Conservation (phyloP, 2,113 vertebrate genomes). For the Burhinus bistriatus region DNA sequence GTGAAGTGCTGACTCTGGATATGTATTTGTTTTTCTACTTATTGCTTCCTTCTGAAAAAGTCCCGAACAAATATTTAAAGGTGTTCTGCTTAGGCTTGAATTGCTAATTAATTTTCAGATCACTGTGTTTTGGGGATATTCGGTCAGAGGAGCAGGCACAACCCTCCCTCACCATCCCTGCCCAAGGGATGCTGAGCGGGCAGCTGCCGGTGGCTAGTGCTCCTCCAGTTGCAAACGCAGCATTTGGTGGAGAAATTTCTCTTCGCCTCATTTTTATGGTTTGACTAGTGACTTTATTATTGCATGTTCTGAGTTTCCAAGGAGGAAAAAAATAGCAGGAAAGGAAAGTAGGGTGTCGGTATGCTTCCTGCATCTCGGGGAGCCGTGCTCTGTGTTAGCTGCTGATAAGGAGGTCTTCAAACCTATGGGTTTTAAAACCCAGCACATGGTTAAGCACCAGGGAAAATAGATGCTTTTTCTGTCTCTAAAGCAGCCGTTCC, state of each 20-base stretch:
- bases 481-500: background rate
- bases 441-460: background rate
- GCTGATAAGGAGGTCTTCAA: slow-evolving; percentile 35
- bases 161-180: background rate
- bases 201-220: background rate
- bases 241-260: background rate
- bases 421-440: background rate
- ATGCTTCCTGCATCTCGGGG: background rate
- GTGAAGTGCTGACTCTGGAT: background rate
- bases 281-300: background rate
- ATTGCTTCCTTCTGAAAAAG: background rate
- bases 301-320: background rate
- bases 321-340: background rate
- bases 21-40: background rate
- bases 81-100: background rate
- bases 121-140: background rate
- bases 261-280: background rate
- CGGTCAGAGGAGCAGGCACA: background rate
- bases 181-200: background rate
- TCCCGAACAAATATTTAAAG: background rate
- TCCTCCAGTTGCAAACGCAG: background rate
- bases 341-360: background rate
- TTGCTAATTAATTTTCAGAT: background rate
- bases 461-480: background rate
- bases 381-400: background rate